Percentiles rank a stretch among this genome's conserved stretches.
These are phyloP conservation scores for Indicator indicator DNA, from an alignment of 2,113 vertebrate genomes.

Conservation along the genomic window DNA sequence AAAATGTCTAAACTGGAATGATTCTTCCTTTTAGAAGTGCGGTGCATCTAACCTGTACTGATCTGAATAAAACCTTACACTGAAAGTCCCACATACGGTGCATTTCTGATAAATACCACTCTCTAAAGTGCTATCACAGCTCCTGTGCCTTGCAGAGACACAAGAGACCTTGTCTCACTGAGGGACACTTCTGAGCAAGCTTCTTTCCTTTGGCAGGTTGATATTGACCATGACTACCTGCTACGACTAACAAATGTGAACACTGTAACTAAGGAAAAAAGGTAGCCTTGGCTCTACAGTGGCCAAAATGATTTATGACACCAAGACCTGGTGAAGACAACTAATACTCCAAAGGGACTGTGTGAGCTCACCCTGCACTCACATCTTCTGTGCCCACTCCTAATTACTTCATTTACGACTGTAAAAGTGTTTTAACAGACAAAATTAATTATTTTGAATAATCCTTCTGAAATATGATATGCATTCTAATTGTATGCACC, in stretches of 20 bases:
- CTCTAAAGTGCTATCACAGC: fast-evolving
- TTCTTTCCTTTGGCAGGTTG: not conserved
- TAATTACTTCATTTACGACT: slow-evolving; percentile 52
- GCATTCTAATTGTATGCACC: slow-evolving; percentile 48
- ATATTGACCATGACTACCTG: not conserved
- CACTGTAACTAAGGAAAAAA: not conserved
- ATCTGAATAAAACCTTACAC: not conserved
- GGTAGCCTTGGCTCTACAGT: not conserved
- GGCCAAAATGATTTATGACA: slow-evolving; percentile 49
- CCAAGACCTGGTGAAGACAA: not conserved
- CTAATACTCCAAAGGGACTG: not conserved
- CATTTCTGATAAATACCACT: fast-evolving
- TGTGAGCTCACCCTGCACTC: not conserved
- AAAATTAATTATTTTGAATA: slow-evolving; percentile 65
- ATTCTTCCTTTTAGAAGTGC: not conserved
- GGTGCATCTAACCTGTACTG: not conserved
- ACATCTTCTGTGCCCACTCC: not conserved
- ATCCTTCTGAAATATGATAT: slow-evolving; percentile 36
- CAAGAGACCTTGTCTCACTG: fast-evolving
- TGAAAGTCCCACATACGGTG: not conserved
- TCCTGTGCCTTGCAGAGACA: not conserved
- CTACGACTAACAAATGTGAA: not conserved
- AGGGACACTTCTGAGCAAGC: not conserved
- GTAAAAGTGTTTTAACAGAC: slow-evolving; percentile 48
- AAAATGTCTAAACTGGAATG: not conserved